Evolutionary conservation across 2,113 vertebrate species (phyloP), one percentile per base, ranked within the genome.

Genomic region (Microtus ochrogaster): DNA sequence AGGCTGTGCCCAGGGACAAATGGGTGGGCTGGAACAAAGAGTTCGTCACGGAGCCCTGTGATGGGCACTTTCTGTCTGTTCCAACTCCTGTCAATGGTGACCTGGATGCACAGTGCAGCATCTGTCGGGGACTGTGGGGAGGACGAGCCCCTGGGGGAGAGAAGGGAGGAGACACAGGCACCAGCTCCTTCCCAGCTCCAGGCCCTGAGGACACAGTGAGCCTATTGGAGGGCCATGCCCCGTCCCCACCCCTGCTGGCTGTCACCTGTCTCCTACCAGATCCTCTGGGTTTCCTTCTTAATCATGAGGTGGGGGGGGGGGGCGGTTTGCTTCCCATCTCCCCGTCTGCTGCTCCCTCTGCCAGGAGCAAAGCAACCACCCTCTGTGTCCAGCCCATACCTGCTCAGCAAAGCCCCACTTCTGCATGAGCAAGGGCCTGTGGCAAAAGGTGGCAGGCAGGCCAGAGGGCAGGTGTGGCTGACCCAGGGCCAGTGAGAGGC

Each of bases 11-110:
- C 28, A 7, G 65, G 6, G 61, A 26, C 1, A 12, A 26, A 73
- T 12, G 21, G n/a, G 28, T 1, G 17, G 47, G 65, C 6, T 19
- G 10, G 44, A 85, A 52, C 66, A 52, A 68, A 24, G 4, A 84
- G 84, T 36, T 0, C 2, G n/a, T 7, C 5, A 19, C 5, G 0
- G 49, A 63, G 58, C 5, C 3, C 39, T 17, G 11, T 19, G 44
- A 10, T 36, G 19, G 5, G 2, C 17, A 3, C 73, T 70, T 24
- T 61, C 61, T 58, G 3, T 9, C 33, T 21, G 36, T 19, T 41
- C 85, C 21, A 1, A 3, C 5, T 24, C 89, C 74, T 55, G 8
- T 1, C 73, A 86, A 19, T 52, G 36, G 2, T 5, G n/a, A 77
- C 19, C 28, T 36, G 28, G n/a, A 68, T 28, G 72, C 63, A 92